Conservation (phyloP, 2,797 vertebrate genomes). For the Catamblyrhynchus diadema region DNA sequence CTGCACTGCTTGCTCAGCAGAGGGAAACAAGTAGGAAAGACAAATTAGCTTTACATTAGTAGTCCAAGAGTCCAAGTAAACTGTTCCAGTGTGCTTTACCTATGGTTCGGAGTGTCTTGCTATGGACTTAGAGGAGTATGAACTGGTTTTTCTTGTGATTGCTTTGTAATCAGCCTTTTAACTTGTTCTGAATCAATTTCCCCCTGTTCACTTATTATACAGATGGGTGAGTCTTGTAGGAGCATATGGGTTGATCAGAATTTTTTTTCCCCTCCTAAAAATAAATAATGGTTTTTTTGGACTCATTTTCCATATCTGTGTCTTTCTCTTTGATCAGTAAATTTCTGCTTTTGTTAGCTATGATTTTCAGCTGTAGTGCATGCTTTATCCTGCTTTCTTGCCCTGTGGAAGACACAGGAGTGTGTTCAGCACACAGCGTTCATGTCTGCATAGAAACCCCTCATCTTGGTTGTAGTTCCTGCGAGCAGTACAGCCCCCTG, state of each 20-base stretch:
- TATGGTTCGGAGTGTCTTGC: neutral
- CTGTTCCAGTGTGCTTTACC: neutral
- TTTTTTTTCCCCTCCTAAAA: neutral
- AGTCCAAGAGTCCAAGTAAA: neutral
- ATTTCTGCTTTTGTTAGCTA: neutral
- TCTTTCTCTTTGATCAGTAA: neutral
- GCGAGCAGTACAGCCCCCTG: neutral
- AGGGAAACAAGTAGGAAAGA: neutral
- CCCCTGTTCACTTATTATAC: neutral
- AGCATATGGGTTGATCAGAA: neutral
- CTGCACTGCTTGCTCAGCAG: neutral
- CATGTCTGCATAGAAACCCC: neutral
- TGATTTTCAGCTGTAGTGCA: neutral
- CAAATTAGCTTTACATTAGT: neutral
- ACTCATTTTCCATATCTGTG: neutral
- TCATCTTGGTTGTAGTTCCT: neutral
- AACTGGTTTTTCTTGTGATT: neutral
- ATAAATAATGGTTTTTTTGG: neutral
- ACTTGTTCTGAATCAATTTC: neutral
- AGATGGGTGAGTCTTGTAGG: neutral
- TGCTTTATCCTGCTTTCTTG: neutral
- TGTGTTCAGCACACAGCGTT: rapidly evolving
- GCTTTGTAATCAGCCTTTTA: neutral
- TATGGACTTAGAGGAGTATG: neutral
- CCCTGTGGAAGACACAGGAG: neutral